A percentile compares a stretch with the other conserved stretches of the same genome.
These are phyloP conservation scores for Channa argus DNA, from an alignment of 2,113 vertebrate species.

Conservation along the genomic window DNA sequence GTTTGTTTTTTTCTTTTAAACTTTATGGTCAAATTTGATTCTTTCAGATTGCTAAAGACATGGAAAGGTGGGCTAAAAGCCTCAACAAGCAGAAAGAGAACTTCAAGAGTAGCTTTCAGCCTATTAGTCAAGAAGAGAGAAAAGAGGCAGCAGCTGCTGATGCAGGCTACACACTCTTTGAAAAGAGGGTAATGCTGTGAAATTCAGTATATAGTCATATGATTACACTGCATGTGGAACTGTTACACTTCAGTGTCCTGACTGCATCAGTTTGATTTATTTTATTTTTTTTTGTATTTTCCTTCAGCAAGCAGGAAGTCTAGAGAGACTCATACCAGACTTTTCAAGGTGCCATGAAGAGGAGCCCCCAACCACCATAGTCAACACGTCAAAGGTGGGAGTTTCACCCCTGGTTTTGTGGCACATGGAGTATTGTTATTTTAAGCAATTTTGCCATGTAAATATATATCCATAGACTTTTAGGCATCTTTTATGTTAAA, in stretches of 20 bases:
- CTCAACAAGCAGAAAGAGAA: constrained; percentile 99
- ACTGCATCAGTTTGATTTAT: background rate
- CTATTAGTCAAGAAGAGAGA: constrained; percentile 92
- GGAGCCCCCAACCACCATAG: constrained; percentile 81
- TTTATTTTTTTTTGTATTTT: background rate
- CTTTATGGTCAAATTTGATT: background rate
- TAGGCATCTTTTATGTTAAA: background rate
- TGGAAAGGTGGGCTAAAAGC: constrained; percentile 99
- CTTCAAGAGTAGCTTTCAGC: constrained; percentile 96
- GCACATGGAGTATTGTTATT: background rate
- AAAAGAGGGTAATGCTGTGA: constrained; percentile 91
- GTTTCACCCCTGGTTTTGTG: background rate
- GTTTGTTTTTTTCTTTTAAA: background rate
- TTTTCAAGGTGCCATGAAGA: constrained; percentile 87
- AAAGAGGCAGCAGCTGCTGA: constrained; percentile 96
- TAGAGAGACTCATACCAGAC: constrained; percentile 91
- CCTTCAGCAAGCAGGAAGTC: constrained; percentile 84
- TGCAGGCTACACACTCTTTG: constrained; percentile 95
- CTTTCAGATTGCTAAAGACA: constrained; percentile 96
- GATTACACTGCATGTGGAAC: background rate
- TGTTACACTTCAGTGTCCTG: background rate
- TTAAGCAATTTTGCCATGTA: background rate
- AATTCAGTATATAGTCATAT: background rate
- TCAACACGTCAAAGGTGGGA: constrained; percentile 73
- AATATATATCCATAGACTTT: background rate